phyloP scores from a whole-genome alignment of 2,113 vertebrate genomes.

The Cranoglanis bouderius region DNA sequence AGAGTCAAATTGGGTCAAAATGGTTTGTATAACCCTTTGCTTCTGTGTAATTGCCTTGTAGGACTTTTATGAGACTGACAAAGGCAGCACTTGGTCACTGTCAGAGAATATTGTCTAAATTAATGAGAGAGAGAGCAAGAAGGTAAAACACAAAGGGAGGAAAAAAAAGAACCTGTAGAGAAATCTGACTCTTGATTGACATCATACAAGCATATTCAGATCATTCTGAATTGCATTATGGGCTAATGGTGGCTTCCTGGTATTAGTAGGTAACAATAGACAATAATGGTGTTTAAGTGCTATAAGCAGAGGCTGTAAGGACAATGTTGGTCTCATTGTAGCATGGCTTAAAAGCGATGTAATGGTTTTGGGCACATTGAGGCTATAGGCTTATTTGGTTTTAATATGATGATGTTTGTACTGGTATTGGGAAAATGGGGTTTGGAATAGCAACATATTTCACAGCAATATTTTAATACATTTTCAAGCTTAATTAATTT shows the following conservation, averaged over 20 bases:
- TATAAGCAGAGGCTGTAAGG: conserved; percentile 24
- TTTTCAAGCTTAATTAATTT: not conserved
- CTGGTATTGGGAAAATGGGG: not conserved
- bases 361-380: conserved; percentile 4
- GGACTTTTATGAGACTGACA: conserved; percentile 32
- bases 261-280: conserved; percentile 46
- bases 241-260: conserved; percentile 42
- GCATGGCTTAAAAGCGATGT: not conserved
- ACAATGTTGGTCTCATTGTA: not conserved
- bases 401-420: not conserved
- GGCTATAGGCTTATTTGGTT: not conserved
- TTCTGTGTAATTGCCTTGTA: conserved; percentile 2
- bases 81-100: conserved; percentile 30
- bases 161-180: conserved; percentile 16
- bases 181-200: conserved; percentile 49
- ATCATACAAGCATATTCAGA: conserved; percentile 37
- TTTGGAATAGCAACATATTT: not conserved
- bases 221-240: conserved; percentile 51
- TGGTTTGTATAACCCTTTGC: conserved; percentile 35
- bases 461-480: not conserved
- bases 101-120: not conserved
- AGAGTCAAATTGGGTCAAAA: conserved; percentile 39
- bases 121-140: not conserved
- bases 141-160: not conserved
- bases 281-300: conserved; percentile 36